phyloP scores from a whole-genome alignment of 35 echinoderm and acorn worm species.

The Diadema setosum region DNA sequence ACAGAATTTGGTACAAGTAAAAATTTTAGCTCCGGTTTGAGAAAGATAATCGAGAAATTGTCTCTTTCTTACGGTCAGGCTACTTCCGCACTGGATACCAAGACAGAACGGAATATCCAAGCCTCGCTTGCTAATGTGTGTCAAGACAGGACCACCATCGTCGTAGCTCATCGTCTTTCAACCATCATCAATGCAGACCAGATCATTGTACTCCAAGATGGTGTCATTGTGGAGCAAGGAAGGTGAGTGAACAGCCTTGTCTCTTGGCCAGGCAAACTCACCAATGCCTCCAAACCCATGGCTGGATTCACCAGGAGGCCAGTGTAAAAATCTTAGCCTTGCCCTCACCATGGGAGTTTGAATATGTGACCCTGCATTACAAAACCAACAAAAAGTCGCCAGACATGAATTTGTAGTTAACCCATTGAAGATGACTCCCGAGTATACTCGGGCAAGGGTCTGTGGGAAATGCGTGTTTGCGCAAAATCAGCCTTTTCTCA shows the following conservation, averaged over 20 bases:
- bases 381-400: too few relatives aligned
- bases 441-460: too few relatives aligned
- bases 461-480: too few relatives aligned
- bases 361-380: too few relatives aligned
- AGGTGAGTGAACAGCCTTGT: conserved; percentile 60
- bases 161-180: conserved; percentile 87
- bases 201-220: conserved; percentile 79
- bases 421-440: too few relatives aligned
- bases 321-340: background rate
- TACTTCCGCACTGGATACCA: conserved; percentile 87
- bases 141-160: conserved; percentile 73
- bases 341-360: background rate
- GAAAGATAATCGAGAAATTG: too few relatives aligned
- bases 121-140: conserved; percentile 74
- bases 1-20: too few relatives aligned
- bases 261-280: background rate
- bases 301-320: background rate
- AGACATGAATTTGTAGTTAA: too few relatives aligned
- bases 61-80: too few relatives aligned
- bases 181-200: conserved; percentile 86
- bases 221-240: conserved; percentile 75
- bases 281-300: background rate
- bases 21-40: too few relatives aligned
- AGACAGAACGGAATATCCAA: conserved; percentile 94
- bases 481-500: too few relatives aligned